Evolutionary conservation across 2,113 vertebrate species (phyloP), one percentile per base, ranked within the genome.

Genomic region (Salvelinus alpinus): DNA sequence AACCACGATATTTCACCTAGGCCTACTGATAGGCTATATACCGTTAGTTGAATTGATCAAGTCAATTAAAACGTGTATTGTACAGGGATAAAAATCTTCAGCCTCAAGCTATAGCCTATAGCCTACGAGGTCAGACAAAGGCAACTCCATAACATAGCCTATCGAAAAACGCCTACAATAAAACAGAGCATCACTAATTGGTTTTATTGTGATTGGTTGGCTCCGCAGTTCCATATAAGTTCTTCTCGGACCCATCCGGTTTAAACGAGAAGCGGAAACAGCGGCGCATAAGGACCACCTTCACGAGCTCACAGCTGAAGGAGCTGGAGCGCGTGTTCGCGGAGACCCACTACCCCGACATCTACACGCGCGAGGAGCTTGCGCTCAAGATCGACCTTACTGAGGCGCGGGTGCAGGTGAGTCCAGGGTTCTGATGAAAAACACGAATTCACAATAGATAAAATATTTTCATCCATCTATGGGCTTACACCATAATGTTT

Each of bases 331-430:
- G 97, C 3, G 96, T 99, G 48, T 99, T 99, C 14, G 96, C 97
- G 0, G 97, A 99, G 90, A 98, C 96, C 0, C 96, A 97, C 85
- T 97, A 97, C 69, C 96, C 96, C 0, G 96, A 97, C 86, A 97
- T 97, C 84, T 97, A 97, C 91, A 97, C 96, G 4, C 89, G 97
- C 0, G 97, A 99, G 85, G 97, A 99, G 84, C 92, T 99, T 82
- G 97, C 97, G 0, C 95, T 97, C 70, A 99, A 99, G 84, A 99
- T 99, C 25, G 97, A 98, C 87, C 95, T 99, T 83, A 99, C 96
- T 0, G 97, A 99, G 80, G 97, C 97, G 60, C 89, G 97, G 1
- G 97, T 99, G 24, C 97, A 99, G 95, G 97, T 98, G 82, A 80
- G 84, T 59, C 20, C 18, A 27, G n/a, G 38, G 27, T n/a, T 65